Evolutionary conservation across 1,140 invertebrate species (phyloP).

Genomic region (Danaus melanippus): DNA sequence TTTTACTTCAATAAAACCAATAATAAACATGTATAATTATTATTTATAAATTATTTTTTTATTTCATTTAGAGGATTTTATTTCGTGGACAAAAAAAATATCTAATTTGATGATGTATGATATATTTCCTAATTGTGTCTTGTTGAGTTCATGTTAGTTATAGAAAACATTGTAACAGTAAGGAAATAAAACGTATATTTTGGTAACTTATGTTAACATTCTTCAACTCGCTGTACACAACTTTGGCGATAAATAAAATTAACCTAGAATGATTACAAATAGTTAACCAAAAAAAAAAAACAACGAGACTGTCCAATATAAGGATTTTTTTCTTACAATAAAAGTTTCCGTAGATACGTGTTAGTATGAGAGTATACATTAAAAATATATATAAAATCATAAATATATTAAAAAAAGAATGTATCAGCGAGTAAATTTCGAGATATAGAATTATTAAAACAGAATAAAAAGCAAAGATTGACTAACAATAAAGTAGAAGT

Average conservation of each 20-base stretch:
- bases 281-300: conserved; percentile 50
- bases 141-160: no score
- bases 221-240: conserved; percentile 31
- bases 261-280: conserved; percentile 59
- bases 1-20: no score
- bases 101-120: no score
- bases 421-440: background rate
- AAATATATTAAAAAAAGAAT: conserved; percentile 1
- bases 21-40: no score
- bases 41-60: no score
- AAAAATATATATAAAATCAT: conserved; percentile 2
- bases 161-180: no score
- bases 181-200: conserved; percentile 9
- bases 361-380: no score
- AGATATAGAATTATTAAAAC: background rate
- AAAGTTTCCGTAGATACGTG: background rate
- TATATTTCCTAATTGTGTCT: no score
- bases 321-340: conserved; percentile 46
- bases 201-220: conserved; percentile 49
- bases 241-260: conserved; percentile 60
- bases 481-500: conserved; percentile 1
- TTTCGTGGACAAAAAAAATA: no score
- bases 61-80: no score
- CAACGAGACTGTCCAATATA: conserved; percentile 40
- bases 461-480: background rate